Base-by-base conservation (phyloP, 1,140 invertebrate species). In the Papilio machaon region DNA sequence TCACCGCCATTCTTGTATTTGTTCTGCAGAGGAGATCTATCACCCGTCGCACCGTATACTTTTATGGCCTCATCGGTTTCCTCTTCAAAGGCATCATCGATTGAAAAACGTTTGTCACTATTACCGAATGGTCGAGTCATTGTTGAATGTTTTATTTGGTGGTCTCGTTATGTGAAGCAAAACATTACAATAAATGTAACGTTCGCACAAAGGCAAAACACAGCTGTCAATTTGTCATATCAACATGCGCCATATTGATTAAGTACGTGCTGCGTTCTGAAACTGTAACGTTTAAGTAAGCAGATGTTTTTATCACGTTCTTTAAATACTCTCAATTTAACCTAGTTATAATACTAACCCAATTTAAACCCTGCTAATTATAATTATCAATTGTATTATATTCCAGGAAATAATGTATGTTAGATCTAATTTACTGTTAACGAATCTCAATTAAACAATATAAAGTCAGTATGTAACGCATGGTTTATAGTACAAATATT, bases 61-160 rank as follows among this genome's bases (percentile, higher is more conserved):
- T 96, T 96, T 83, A 97, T 97, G 74, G 96, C 96, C 92, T 97
- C 97, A 89, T 97, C 97, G 78, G 96, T 96, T 87, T 97, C 97
- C 90, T 97, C 97, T 91, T 97, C 97, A 90, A 97, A 97, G 13
- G 97, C 97, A 92, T 97, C 97, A 91, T 97, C 97, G 85, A 97
- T 97, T 70, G 96, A 97, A 95, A 97, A 97, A 81, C 96, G 94
- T 89, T 96, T 96, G 83, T 95, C 95, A 88, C 89, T 92, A 73
- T 90, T 94, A 80, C 92, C 91, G 81, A 92, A 94, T 60, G 91
- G 87, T 88, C 90, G 88, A 81, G 94, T 93, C 94, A 95, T 95
- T 89, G 83, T 94, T 88, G 85, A 88, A 85, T 87, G 84, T 88
- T 86, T 81, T 86, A 88, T 82, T 86, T 88, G 87, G 85, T 82